Base-by-base conservation (phyloP, 2,113 vertebrate species). In the Myanophis thanlyinensis region DNA sequence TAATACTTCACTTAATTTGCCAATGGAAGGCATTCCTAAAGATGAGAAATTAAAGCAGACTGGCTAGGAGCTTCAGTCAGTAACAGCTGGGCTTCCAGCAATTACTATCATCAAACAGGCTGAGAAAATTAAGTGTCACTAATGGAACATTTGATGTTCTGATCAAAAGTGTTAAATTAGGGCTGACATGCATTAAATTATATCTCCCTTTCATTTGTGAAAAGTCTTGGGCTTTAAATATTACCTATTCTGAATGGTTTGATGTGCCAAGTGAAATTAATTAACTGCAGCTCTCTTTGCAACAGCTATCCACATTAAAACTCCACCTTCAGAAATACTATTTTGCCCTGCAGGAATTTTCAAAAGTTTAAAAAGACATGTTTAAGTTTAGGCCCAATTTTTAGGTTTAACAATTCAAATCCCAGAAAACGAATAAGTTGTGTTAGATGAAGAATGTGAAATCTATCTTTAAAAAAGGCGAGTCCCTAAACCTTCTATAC, bases 301-400 rank as follows among this genome's bases (percentile, higher is more conserved):
- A 94, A 87, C 85, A 93, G 67, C 48, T 93, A 91, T 30, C 0
- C 62, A 93, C 93, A 95, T 95, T 91, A 95, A 92, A 95, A 94
- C 87, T 93, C 0, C 88, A 2, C 53, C 48, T 89, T 95, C 35
- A 54, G 9, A 54, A 94, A 25, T 87, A 85, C n/a, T 0, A 1
- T 88, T 93, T 91, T 89, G 54, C 92, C 93, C 88, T 94, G 86
- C 92, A 94, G 93, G n/a, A 88, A 53, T 97, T 46, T 84, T 73
- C 30, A 67, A 18, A 67, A 97, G 93, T 97, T 44, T 96, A 94
- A 97, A 94, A 95, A 27, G 90, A 95, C 95, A 96, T 93, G 92
- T 44, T 40, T 80, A 80, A 95, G 84, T 90, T 35, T 91, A 93
- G 53, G 88, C 30, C 67, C 5, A 93, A 96, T 96, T 95, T 96